Conservation (phyloP, 2,888 invertebrate species). For the Drosophila anomelani region DNA sequence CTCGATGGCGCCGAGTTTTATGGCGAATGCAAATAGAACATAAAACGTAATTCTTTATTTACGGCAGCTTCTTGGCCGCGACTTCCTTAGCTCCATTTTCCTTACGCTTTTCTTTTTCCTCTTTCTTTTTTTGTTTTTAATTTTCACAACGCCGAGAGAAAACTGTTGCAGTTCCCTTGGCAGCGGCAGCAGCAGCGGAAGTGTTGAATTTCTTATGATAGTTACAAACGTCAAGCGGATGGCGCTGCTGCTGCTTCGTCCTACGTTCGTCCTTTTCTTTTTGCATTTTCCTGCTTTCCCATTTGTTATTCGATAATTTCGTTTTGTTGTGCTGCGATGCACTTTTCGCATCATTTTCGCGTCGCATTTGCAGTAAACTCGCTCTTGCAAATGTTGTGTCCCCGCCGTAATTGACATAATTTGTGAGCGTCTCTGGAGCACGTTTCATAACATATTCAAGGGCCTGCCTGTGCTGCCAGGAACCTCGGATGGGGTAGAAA, state of each 20-base stretch:
- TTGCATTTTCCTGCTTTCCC: slow-evolving; percentile 24
- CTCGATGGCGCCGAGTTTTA: slow-evolving; percentile 66
- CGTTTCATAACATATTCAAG: slow-evolving; percentile 40
- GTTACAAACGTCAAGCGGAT: slow-evolving; percentile 44
- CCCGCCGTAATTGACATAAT: slow-evolving; percentile 50
- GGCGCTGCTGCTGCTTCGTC: slow-evolving; percentile 14
- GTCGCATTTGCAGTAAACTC: slow-evolving; percentile 36
- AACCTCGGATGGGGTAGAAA: background rate
- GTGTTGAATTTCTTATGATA: slow-evolving; percentile 66
- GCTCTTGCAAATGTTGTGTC: slow-evolving; percentile 32
- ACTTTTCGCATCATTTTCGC: slow-evolving; percentile 48
- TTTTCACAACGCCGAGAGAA: slow-evolving; percentile 53
- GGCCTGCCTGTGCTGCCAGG: slow-evolving; percentile 5
- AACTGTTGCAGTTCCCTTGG: slow-evolving; percentile 38
- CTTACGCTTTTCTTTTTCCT: slow-evolving; percentile 3
- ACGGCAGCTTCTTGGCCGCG: slow-evolving; percentile 33
- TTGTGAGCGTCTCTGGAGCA: slow-evolving; percentile 39
- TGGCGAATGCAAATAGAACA: slow-evolving; percentile 72
- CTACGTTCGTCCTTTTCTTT: slow-evolving; percentile 18
- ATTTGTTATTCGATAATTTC: slow-evolving; percentile 51
- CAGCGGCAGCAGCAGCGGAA: slow-evolving; percentile 46
- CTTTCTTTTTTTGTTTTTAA: slow-evolving; percentile 44
- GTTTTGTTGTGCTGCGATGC: slow-evolving; percentile 35
- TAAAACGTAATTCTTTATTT: slow-evolving; percentile 73
- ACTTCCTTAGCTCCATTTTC: slow-evolving; percentile 9